A percentile compares a stretch with the other conserved stretches of the same genome.
Evolutionary conservation across 2,113 vertebrate genomes (phyloP).

Genomic region (Capreolus pygargus): DNA sequence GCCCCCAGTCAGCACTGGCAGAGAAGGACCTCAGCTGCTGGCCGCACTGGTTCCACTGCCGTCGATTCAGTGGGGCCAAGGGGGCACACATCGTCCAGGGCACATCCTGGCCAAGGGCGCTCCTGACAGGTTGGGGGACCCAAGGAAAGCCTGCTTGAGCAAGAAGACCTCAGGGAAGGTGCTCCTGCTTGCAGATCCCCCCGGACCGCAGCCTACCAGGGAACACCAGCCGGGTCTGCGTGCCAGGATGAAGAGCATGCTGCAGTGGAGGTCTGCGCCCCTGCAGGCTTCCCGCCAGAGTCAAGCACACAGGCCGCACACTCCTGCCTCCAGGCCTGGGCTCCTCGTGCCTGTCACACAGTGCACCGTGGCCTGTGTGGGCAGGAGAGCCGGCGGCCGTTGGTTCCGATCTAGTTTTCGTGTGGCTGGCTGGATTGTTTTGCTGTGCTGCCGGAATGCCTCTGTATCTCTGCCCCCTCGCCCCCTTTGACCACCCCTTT

Average conservation of each 20-base stretch:
- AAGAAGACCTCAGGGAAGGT: background rate
- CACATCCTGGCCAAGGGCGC: background rate
- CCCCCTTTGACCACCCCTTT: background rate
- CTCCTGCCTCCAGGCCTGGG: background rate
- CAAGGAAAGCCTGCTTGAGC: background rate
- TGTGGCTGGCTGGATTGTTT: background rate
- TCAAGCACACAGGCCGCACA: background rate
- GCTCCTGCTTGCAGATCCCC: background rate
- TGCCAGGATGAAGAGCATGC: background rate
- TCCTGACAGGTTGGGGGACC: background rate
- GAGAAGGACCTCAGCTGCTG: background rate
- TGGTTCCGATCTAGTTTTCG: background rate
- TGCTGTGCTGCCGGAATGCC: background rate
- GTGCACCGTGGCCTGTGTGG: background rate
- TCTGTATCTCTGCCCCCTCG: background rate
- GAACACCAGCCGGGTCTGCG: background rate
- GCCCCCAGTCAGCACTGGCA: background rate
- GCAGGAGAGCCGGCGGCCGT: background rate
- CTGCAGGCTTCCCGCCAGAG: background rate
- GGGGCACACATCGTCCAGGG: rapidly evolving
- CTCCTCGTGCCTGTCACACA: background rate
- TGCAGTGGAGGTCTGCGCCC: background rate
- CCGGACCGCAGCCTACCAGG: background rate
- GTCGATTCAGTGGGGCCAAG: background rate
- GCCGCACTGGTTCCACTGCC: background rate